Evolutionary conservation across 1,140 invertebrate genomes (phyloP).

Genomic region (Sarcophaga bullata): DNA sequence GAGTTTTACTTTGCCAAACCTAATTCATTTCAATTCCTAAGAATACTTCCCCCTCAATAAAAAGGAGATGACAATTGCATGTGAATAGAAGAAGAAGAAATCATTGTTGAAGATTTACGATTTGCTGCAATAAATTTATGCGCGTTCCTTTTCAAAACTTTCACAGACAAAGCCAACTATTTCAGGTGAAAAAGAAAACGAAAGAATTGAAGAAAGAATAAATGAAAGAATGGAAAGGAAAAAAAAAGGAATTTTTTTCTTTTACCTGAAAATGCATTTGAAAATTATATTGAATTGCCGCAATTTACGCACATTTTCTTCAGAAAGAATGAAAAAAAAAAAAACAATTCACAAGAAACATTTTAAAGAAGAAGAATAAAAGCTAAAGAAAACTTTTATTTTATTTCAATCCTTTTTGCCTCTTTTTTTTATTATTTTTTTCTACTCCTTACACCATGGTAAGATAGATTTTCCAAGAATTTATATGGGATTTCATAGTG

Average conservation of each 20-base stretch:
- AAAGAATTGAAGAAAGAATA: too few relatives aligned
- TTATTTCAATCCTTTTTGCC: neutral
- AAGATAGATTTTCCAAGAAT: neutral
- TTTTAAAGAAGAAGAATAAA: neutral
- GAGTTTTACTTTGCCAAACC: neutral
- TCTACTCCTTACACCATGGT: too few relatives aligned
- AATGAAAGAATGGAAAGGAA: too few relatives aligned
- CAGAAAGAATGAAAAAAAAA: neutral
- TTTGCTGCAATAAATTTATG: constrained; percentile 6
- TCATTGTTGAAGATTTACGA: neutral
- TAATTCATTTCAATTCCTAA: neutral
- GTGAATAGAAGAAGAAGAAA: neutral
- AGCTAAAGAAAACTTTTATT: neutral
- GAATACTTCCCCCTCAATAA: neutral
- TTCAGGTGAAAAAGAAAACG: too few relatives aligned
- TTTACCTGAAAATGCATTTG: neutral
- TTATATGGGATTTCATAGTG: neutral
- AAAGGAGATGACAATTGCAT: too few relatives aligned
- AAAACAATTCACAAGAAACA: too few relatives aligned
- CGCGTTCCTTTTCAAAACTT: neutral
- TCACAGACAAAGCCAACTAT: too few relatives aligned
- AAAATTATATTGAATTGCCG: neutral
- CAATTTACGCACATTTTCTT: neutral
- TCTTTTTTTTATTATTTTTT: neutral
- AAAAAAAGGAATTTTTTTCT: neutral